These are phyloP conservation scores for Ceratotherium simum DNA, from an alignment of 2,113 vertebrate species.

Conservation along the genomic window DNA sequence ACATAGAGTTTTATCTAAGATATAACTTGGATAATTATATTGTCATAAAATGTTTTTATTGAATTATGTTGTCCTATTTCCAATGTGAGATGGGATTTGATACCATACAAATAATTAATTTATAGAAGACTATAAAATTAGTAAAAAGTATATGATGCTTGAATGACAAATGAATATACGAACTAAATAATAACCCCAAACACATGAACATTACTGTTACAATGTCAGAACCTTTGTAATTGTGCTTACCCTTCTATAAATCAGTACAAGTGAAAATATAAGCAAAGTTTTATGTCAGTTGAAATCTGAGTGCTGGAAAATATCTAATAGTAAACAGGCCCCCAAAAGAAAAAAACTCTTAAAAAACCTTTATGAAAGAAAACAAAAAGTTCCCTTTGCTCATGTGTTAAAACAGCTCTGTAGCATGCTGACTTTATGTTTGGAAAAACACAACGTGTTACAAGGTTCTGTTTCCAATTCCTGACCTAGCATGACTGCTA, in stretches of 20 bases:
- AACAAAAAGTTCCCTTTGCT: not conserved
- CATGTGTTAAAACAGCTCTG: not conserved
- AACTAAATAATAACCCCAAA: not conserved
- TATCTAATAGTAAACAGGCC: not conserved
- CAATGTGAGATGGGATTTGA: not conserved
- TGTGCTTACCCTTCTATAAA: not conserved
- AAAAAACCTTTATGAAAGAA: not conserved
- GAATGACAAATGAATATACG: not conserved
- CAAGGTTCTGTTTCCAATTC: not conserved
- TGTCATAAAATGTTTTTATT: not conserved
- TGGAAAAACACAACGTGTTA: not conserved
- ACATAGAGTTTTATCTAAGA: not conserved
- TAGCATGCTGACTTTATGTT: not conserved
- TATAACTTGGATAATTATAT: slow-evolving; percentile 24
- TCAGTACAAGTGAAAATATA: not conserved
- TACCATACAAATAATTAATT: not conserved
- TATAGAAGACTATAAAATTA: not conserved
- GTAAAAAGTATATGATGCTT: not conserved
- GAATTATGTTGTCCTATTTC: not conserved
- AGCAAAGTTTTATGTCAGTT: not conserved
- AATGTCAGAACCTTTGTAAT: not conserved
- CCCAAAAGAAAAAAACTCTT: not conserved
- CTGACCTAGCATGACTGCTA: too few relatives aligned
- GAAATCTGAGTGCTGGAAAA: not conserved
- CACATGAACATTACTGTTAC: not conserved